These are phyloP conservation scores for Sisyra terminalis DNA, from an alignment of 2,888 invertebrate genomes.

Conservation along the genomic window DNA sequence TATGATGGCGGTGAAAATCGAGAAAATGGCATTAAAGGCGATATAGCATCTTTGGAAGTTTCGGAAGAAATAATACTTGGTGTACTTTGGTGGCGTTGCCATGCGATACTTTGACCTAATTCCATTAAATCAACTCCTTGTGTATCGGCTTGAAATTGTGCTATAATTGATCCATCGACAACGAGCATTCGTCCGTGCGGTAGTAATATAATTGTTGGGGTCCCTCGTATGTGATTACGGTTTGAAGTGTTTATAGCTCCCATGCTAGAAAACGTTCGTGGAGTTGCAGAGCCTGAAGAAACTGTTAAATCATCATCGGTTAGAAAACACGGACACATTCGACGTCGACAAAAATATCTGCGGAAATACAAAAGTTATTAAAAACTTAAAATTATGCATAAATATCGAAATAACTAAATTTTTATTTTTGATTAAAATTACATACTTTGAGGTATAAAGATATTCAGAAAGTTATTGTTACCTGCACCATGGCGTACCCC, in stretches of 20 bases:
- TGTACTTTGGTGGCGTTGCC: constrained; percentile 16
- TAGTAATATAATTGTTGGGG: constrained; percentile 35
- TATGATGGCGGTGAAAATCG: constrained; percentile 34
- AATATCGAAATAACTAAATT: too few species aligned
- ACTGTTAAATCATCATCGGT: constrained; percentile 4
- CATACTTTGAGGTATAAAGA: too few species aligned
- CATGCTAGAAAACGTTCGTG: constrained; percentile 6
- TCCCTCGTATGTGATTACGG: constrained; percentile 22
- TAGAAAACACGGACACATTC: constrained; percentile 6
- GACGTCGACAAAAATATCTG: constrained; percentile 15
- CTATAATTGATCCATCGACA: constrained; percentile 34
- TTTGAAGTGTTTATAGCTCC: constrained; percentile 11
- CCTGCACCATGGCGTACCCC: constrained; percentile 37
- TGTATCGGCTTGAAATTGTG: constrained; percentile 26
- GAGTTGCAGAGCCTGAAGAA: constrained; percentile 1
- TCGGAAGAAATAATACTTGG: constrained; percentile 6
- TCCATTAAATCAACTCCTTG: constrained; percentile 7
- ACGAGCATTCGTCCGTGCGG: constrained; percentile 38
- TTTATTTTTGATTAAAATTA: too few species aligned
- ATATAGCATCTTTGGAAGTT: constrained; percentile 6
- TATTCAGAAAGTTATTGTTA: constrained; percentile 23
- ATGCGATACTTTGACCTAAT: constrained; percentile 5
- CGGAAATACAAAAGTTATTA: neutral
- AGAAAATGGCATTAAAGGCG: constrained; percentile 18
- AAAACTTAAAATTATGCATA: too few species aligned